These are phyloP conservation scores for Noctua comes DNA, from an alignment of 2,888 invertebrate species.

Conservation along the genomic window DNA sequence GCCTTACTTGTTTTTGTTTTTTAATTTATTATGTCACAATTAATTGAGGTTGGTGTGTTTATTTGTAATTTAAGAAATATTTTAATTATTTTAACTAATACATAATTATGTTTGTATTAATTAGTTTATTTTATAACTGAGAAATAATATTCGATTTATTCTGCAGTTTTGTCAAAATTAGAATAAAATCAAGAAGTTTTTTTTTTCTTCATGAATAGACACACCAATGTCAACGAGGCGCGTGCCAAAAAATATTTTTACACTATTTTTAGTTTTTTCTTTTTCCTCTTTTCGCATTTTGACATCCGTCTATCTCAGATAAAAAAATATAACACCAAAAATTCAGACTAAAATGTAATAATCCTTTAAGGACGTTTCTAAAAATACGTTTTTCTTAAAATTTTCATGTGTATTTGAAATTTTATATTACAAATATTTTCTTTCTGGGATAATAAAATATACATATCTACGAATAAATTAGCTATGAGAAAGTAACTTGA, in stretches of 20 bases:
- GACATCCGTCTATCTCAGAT: constrained; percentile 78
- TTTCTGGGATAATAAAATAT: constrained; percentile 37
- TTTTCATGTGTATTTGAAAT: constrained; percentile 73
- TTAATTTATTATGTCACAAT: constrained; percentile 57
- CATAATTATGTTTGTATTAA: not conserved
- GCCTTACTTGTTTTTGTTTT: constrained; percentile 53
- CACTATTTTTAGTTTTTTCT: constrained; percentile 41
- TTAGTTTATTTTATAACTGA: not conserved
- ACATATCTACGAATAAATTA: constrained; percentile 56
- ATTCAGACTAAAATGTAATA: constrained; percentile 81
- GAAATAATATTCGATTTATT: not conserved
- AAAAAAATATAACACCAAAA: constrained; percentile 84
- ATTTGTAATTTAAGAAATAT: not conserved
- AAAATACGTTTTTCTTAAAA: constrained; percentile 75
- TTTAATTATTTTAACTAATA: not conserved
- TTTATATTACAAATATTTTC: constrained; percentile 61
- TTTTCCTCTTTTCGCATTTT: constrained; percentile 66
- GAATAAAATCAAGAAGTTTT: not conserved
- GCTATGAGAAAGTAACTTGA: constrained; percentile 39
- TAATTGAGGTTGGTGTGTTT: constrained; percentile 58
- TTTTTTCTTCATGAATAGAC: constrained; percentile 15
- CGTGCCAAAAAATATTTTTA: constrained; percentile 74
- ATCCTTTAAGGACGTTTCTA: constrained; percentile 84
- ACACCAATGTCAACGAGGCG: constrained; percentile 60
- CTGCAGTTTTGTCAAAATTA: not conserved